Evolutionary conservation across 2,888 invertebrate genomes (phyloP), one percentile per base, ranked within the genome.

Genomic region (Iphiclides podalirius): DNA sequence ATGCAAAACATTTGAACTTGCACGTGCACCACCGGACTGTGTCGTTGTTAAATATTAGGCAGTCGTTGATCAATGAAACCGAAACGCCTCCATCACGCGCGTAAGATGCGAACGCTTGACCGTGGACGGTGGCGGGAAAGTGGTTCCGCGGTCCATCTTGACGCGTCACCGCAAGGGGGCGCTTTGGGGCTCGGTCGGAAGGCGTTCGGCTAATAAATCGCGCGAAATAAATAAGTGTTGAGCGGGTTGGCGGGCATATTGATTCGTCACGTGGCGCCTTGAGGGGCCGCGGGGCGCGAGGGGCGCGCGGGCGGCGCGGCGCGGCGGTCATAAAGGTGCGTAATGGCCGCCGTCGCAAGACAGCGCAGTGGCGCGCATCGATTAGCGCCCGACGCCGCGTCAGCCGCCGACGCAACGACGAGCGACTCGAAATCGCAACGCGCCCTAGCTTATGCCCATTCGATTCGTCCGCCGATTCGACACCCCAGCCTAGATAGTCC

Each of bases 301-400:
- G 65, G 67, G 76, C 66, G 70, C 68, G 71, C n/a, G 33, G 70
- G 20, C 59, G 64, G 60, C 70, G 72, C 70, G 71, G 67, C 69
- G 67, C 76, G 82, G 79, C 79, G 84, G 89, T 92, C 91, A 92
- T 92, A 92, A 92, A 92, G 92, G 92, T 93, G 93, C 93, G 93
- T 93, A 93, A 93, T 92, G 91, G 92, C 90, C 90, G 90, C 87
- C 80, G 86, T 87, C 89, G 91, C 91, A 91, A 92, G 91, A 90
- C 89, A 90, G 90, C 91, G 92, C 90, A 92, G 91, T 90, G 83
- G 76, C 84, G 91, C 91, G 91, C 92, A 92, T 92, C 92, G 92
- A 92, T 92, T 92, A 91, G 91, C 78, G 87, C 87, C 84, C 89
- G 86, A 56, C 89, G 88, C 85, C 88, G 85, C 76, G 75, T 75